Base-by-base conservation (phyloP, 2,888 invertebrate species). In the Anorthoa munda region DNA sequence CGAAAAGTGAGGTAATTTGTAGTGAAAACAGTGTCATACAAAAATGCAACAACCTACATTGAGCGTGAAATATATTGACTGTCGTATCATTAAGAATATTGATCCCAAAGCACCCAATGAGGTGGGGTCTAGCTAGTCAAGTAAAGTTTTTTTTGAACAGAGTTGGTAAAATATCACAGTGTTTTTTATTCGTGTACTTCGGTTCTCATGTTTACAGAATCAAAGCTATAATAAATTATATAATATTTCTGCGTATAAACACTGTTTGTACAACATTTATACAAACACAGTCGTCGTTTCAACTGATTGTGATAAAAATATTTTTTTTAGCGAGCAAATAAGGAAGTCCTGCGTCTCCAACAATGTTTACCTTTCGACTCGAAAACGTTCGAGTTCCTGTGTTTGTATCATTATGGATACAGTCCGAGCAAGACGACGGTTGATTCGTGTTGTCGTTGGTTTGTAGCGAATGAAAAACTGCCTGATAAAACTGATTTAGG, bases 241-340 rank as follows among this genome's bases (percentile, higher is more conserved):
- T 31, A 31, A 31, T 31, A 31, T 31, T 0, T 58, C 15, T 51
- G 18, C 31, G 15, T 56, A 46, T n/a, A 48, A 56, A 50, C 15
- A n/a, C 26, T 39, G 48, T 26, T 45, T 26, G 48, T 17, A 48
- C 13, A 72, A 26, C n/a, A 39, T 53, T 60, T 55, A 39, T 23
- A 66, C 31, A 66, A 71, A 53, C 61, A 63, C 18, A 46, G 74
- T 55, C 21, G 64, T 46, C 18, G 64, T 26, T 13, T 50, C 23
- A 50, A 61, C 48, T 61, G 72, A 72, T 72, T 66, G 78, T 53
- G 63, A 66, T 63, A 45, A 58, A 71, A 61, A 77, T 72, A 76
- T 77, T 58, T 77, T 64, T 70, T 45, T 39, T 48, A 53, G 64
- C 53, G 65, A 51, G 46, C 56, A 72, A 77, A 72, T 63, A 63